phyloP scores from a whole-genome alignment of 2,888 invertebrate species.

The Theodoxus fluviatilis region DNA sequence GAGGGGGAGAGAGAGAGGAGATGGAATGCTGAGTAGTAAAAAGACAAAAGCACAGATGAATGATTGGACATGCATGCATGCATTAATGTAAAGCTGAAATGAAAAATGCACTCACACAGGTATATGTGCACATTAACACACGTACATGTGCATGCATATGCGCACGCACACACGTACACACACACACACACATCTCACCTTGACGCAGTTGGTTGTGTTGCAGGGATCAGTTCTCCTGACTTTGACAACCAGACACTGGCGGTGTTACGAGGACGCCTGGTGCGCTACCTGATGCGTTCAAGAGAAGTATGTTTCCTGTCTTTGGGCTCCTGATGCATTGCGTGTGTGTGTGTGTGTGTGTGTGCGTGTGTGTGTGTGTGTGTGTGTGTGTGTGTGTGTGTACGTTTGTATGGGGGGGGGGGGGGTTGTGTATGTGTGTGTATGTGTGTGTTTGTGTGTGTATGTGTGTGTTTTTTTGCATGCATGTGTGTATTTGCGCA shows the following conservation, averaged over 20 bases:
- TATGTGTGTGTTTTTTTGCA: background rate
- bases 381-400: background rate
- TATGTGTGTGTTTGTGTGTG: background rate
- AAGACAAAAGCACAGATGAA: too few relatives aligned
- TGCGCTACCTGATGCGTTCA: conserved; percentile 92
- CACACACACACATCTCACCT: too few relatives aligned
- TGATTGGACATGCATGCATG: too few relatives aligned
- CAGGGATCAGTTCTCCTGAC: conserved; percentile 83
- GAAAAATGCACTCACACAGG: too few relatives aligned
- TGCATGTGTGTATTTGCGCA: background rate
- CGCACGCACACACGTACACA: too few relatives aligned
- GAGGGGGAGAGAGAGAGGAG: too few relatives aligned
- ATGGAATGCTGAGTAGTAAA: too few relatives aligned
- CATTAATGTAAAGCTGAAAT: too few relatives aligned
- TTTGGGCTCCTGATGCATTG: background rate
- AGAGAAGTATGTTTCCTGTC: conserved; percentile 72
- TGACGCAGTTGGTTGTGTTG: too few relatives aligned
- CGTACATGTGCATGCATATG: too few relatives aligned
- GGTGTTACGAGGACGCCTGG: conserved; percentile 87
- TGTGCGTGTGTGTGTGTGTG: background rate
- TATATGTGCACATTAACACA: too few relatives aligned
- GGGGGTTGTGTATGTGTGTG: background rate
- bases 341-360: background rate
- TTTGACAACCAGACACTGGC: conserved; percentile 93
- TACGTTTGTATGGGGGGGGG: background rate